Evolutionary conservation across 2,797 vertebrate species (phyloP), one percentile per base, ranked within the genome.

Genomic region (Lepus oiostolus): DNA sequence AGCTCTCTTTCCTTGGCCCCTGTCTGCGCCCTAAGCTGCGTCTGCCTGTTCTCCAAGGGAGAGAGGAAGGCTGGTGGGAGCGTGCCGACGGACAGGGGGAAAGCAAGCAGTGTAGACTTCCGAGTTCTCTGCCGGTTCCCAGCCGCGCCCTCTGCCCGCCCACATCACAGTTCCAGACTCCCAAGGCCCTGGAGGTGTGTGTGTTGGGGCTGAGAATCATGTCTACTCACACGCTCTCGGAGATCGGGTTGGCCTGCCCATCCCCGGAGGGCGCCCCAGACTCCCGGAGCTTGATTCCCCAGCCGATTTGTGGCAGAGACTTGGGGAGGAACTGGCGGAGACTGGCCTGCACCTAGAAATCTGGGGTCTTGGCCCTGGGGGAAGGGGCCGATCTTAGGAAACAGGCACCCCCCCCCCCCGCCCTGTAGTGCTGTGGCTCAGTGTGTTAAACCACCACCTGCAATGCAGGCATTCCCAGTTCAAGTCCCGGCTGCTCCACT

Each of bases 1-100:
- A 21, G 11, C 79, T 89, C 35, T 50, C 72, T 93, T 72, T 92
- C 47, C 28, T 67, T 74, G 30, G 14, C 52, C 58, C 35, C 38
- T 24, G 3, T 47, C 22, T 12, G 42, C 60, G 24, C 65, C 79
- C 38, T 65, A 32, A 76, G 65, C 60, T 47, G 10, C 7, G 35
- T 50, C 50, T 35, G 62, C 50, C 50, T 58, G 62, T 26, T 86
- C 30, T 47, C 7, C 50, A 12, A 35, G 67, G 60, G 52, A n/a
- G 24, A 68, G 75, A n/a, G 28, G 81, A n/a, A 19, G 16, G 11
- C 58, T 32, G 81, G 26, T 2, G 26, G 85, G 67, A 92, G 14
- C 22, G 0, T 0, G 21, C 35, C 8, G 32, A 26, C 24, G 74
- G 58, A 7, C 3, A 6, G 13, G 50, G 42, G 17, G 38, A 72